These are phyloP conservation scores for Margarornis squamiger DNA, from an alignment of 2,797 vertebrate genomes.

Conservation along the genomic window DNA sequence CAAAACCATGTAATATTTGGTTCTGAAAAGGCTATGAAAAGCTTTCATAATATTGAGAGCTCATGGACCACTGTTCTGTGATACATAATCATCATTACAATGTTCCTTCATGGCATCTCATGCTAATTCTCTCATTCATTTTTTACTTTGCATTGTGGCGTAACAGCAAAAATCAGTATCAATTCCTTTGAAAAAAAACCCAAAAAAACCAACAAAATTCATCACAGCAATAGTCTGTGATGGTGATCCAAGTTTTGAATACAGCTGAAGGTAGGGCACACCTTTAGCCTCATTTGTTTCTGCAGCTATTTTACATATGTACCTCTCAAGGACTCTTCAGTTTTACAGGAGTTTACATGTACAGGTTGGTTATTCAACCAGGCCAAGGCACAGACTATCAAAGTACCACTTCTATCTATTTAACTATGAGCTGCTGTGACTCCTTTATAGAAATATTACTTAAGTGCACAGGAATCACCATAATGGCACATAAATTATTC, in stretches of 20 bases:
- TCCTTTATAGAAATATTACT: background rate
- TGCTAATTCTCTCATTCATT: background rate
- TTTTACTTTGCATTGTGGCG: background rate
- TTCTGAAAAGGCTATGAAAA: background rate
- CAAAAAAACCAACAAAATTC: background rate
- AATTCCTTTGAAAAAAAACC: background rate
- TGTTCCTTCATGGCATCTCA: background rate
- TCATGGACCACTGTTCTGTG: background rate
- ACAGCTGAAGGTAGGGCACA: background rate
- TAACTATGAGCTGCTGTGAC: background rate
- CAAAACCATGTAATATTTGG: background rate
- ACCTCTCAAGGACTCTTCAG: background rate
- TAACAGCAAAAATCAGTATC: background rate
- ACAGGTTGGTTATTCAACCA: background rate
- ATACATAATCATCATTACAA: fast-evolving
- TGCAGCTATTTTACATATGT: background rate
- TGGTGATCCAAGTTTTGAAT: background rate
- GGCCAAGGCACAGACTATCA: background rate
- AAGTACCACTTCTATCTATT: background rate
- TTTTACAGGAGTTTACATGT: background rate
- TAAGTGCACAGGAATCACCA: background rate
- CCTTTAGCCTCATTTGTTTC: background rate
- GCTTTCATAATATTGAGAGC: background rate
- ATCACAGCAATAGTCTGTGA: background rate
- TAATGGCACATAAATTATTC: background rate